These are phyloP conservation scores for Eilema griseolum DNA, from an alignment of 2,888 invertebrate genomes.

Conservation along the genomic window DNA sequence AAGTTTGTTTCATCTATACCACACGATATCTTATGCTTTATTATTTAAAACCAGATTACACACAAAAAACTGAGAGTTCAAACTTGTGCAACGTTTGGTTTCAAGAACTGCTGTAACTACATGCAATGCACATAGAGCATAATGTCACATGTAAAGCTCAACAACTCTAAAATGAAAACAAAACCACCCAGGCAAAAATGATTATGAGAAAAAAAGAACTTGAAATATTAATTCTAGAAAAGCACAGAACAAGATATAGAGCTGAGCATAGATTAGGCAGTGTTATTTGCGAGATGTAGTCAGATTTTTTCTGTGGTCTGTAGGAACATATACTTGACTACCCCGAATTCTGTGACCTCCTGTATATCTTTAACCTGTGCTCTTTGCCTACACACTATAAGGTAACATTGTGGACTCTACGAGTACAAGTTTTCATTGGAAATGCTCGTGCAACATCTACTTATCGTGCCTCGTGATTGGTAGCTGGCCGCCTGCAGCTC, in stretches of 20 bases:
- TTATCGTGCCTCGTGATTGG: constrained; percentile 75
- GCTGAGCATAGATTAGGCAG: constrained; percentile 84
- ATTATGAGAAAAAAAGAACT: constrained; percentile 57
- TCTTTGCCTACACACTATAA: constrained; percentile 68
- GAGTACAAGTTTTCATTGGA: constrained; percentile 47
- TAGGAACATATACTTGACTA: constrained; percentile 64
- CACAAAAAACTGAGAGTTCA: constrained; percentile 32
- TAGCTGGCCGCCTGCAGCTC: constrained; percentile 84
- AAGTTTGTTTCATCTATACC: constrained; percentile 45
- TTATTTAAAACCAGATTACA: constrained; percentile 25
- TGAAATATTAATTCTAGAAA: constrained; percentile 71
- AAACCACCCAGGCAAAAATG: constrained; percentile 59
- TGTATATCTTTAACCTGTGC: constrained; percentile 73
- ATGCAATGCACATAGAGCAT: constrained; percentile 66
- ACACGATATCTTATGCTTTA: constrained; percentile 12
- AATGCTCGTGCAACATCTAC: constrained; percentile 77
- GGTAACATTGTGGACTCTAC: constrained; percentile 58
- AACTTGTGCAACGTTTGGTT: constrained; percentile 61
- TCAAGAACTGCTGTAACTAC: constrained; percentile 53
- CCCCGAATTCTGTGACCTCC: constrained; percentile 65
- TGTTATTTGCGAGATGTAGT: constrained; percentile 84
- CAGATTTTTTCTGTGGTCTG: constrained; percentile 67
- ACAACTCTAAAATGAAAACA: constrained; percentile 62
- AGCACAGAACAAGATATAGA: constrained; percentile 82
- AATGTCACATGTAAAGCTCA: constrained; percentile 63